These are phyloP conservation scores for Drosophila pruinosa DNA, from an alignment of 1,140 invertebrate species.

Conservation along the genomic window DNA sequence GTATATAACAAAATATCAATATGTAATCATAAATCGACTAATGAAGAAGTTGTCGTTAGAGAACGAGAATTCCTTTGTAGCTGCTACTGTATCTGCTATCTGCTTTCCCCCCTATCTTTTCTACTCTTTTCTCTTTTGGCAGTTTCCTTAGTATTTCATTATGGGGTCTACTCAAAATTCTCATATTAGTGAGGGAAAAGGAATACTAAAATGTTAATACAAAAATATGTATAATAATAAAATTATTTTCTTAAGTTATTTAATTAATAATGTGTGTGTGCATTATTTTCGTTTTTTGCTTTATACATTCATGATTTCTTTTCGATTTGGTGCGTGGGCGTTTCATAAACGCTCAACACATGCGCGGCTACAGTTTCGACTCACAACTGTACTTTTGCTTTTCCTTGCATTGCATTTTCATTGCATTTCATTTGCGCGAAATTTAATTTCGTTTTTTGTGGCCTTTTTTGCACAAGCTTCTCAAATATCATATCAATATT, in stretches of 20 bases:
- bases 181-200: slow-evolving; percentile 71
- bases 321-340: slow-evolving; percentile 30
- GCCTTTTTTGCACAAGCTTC: slow-evolving; percentile 76
- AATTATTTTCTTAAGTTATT: slow-evolving; percentile 74
- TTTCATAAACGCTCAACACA: slow-evolving; percentile 39
- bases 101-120: slow-evolving; percentile 21
- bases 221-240: slow-evolving; percentile 54
- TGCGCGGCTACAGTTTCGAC: slow-evolving; percentile 41
- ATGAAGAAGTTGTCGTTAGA: slow-evolving; percentile 83
- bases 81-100: slow-evolving; percentile 23
- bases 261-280: slow-evolving; percentile 36
- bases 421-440: slow-evolving; percentile 40
- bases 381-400: slow-evolving; percentile 74
- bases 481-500: slow-evolving; percentile 59
- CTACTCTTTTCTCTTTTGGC: slow-evolving; percentile 40
- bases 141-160: slow-evolving; percentile 34
- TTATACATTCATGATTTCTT: slow-evolving; percentile 56
- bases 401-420: slow-evolving; percentile 35
- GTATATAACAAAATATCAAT: slow-evolving; percentile 58
- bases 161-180: slow-evolving; percentile 72
- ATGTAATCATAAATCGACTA: slow-evolving; percentile 78
- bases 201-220: slow-evolving; percentile 72
- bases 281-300: slow-evolving; percentile 39
- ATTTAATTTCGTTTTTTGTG: slow-evolving; percentile 47
- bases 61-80: slow-evolving; percentile 81